Evolutionary conservation across 2,888 invertebrate species (phyloP).

Genomic region (Helobdella robusta): DNA sequence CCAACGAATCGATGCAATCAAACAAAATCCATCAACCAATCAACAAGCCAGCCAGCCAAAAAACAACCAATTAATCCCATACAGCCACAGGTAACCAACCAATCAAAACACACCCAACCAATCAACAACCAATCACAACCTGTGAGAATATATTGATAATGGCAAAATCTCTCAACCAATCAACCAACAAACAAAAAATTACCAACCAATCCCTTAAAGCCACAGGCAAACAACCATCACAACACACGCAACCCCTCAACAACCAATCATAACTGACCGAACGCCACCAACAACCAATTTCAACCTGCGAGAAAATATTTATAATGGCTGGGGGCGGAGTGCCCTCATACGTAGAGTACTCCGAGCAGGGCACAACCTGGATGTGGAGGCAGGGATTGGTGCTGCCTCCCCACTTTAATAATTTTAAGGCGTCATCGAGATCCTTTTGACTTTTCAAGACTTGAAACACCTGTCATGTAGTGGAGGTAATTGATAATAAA

Average conservation of each 20-base stretch:
- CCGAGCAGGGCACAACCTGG: slow-evolving; percentile 9
- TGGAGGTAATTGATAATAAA: neutral
- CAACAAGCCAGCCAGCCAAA: no score
- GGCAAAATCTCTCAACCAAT: no score
- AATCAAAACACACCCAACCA: no score
- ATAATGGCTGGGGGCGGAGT: neutral
- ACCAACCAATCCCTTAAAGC: no score
- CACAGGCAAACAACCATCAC: no score
- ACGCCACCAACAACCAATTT: neutral
- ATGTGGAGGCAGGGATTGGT: slow-evolving; percentile 5
- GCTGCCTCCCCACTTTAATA: neutral
- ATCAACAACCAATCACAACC: no score
- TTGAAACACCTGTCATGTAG: slow-evolving; percentile 13
- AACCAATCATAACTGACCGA: neutral
- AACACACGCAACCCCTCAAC: neutral
- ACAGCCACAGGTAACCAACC: no score
- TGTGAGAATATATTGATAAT: no score
- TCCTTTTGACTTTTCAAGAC: slow-evolving; percentile 12
- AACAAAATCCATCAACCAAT: no score
- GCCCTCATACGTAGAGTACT: neutral
- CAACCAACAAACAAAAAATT: no score
- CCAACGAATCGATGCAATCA: no score
- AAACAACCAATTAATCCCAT: no score
- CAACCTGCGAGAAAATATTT: neutral
- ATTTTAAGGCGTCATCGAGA: slow-evolving; percentile 14